These are phyloP conservation scores for Ginglymostoma cirratum DNA, from an alignment of 2,113 vertebrate species.

Conservation along the genomic window DNA sequence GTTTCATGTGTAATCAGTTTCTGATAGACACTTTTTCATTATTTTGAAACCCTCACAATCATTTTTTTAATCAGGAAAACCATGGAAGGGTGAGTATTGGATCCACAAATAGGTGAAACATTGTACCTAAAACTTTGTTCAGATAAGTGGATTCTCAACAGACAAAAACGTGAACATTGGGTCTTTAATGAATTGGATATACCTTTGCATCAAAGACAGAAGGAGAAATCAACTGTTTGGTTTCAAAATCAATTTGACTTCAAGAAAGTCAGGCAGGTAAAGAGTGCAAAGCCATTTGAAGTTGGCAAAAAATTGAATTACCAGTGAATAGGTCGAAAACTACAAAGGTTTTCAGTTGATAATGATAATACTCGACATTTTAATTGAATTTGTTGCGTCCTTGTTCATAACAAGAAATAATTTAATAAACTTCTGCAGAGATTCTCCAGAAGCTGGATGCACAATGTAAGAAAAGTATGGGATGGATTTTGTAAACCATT, in stretches of 20 bases:
- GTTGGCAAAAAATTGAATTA: background rate
- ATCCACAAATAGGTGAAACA: too few relatives aligned
- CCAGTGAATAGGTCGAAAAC: background rate
- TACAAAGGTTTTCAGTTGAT: background rate
- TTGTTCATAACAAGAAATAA: background rate
- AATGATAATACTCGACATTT: background rate
- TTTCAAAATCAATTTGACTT: background rate
- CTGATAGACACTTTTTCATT: too few relatives aligned
- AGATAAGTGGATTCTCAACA: too few relatives aligned
- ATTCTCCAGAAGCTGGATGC: background rate
- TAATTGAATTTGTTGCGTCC: background rate
- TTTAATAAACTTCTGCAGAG: background rate
- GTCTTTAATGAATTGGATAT: background rate
- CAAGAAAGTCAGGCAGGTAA: background rate
- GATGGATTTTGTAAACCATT: background rate
- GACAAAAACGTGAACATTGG: too few relatives aligned
- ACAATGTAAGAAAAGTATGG: background rate
- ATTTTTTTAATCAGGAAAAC: too few relatives aligned
- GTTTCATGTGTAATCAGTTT: too few relatives aligned
- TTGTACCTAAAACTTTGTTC: too few relatives aligned
- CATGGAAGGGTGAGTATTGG: too few relatives aligned
- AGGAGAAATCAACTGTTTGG: background rate
- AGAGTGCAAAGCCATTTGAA: background rate
- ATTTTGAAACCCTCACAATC: too few relatives aligned
- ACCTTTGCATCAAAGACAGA: background rate